Evolutionary conservation across 2,797 vertebrate species (phyloP), one percentile per base, ranked within the genome.

Genomic region (Leptodactylus fallax): DNA sequence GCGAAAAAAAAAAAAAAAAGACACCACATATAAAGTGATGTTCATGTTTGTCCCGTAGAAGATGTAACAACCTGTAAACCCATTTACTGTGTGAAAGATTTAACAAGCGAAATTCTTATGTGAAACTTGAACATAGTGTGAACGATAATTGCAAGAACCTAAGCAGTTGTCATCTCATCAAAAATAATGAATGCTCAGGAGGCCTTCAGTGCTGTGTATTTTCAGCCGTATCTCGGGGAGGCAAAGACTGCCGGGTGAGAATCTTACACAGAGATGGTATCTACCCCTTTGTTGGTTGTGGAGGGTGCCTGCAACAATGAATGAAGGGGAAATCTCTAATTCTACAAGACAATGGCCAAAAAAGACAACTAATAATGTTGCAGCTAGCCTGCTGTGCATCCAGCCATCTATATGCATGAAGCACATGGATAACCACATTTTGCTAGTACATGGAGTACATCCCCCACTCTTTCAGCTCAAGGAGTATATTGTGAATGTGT

Each of bases 121-220:
- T 91, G 93, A 91, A 89, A 88, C 90, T 89, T 92, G 91, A 88
- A 92, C 93, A 90, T 90, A 91, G 91, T 90, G 90, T 10, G 86
- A 93, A 90, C 89, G 92, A 89, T 78, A 90, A 93, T 91, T 93
- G 94, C 83, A 91, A 65, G 90, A 90, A 93, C 89, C 92, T 65
- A 90, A 90, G 90, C 89, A 93, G 93, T 92, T 96, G 95, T 96
- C 95, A 95, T 92, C 94, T 93, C 93, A 93, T 96, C 95, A 95
- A 95, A 96, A 95, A 96, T 96, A 96, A 97, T 96, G 95, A 96
- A 95, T 93, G 93, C 96, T 96, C 96, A 90, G 91, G 96, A 95
- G 96, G 94, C 89, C 95, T 95, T 94, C 91, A 92, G 93, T 91
- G 93, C 92, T 91, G 87, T 91, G 89, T 93, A 93, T 94, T 93